Evolutionary conservation across 1,140 invertebrate genomes (phyloP).

Genomic region (Drosophila ercepeae): DNA sequence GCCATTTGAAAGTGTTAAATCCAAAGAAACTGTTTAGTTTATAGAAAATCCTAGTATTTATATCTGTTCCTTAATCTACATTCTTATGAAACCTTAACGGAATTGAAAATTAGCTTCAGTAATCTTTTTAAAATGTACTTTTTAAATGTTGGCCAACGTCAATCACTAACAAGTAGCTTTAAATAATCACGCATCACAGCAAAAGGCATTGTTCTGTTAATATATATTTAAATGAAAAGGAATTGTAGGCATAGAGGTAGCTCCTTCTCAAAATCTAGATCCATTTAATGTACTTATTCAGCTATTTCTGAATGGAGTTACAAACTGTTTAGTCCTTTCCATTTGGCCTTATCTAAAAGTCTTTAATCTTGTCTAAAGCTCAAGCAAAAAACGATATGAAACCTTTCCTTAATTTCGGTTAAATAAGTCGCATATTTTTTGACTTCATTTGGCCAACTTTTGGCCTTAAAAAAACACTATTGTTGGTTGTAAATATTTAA

Average conservation of each 20-base stretch:
- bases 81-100: background rate
- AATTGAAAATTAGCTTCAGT: background rate
- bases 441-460: background rate
- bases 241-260: conserved; percentile 9
- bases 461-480: background rate
- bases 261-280: background rate
- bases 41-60: background rate
- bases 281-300: background rate
- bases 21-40: background rate
- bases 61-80: background rate
- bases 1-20: background rate
- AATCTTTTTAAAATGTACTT: background rate
- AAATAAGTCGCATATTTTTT: background rate
- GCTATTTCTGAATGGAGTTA: background rate
- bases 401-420: background rate
- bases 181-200: background rate
- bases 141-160: background rate
- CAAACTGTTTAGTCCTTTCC: conserved; percentile 28
- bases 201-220: conserved; percentile 20
- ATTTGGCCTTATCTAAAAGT: conserved; percentile 37
- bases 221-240: conserved; percentile 4
- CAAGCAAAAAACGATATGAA: conserved; percentile 4
- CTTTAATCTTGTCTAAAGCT: conserved; percentile 17
- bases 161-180: background rate
- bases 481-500: background rate